Conservation (phyloP, 1,140 invertebrate species). For the Phymorhynchus buccinoides region DNA sequence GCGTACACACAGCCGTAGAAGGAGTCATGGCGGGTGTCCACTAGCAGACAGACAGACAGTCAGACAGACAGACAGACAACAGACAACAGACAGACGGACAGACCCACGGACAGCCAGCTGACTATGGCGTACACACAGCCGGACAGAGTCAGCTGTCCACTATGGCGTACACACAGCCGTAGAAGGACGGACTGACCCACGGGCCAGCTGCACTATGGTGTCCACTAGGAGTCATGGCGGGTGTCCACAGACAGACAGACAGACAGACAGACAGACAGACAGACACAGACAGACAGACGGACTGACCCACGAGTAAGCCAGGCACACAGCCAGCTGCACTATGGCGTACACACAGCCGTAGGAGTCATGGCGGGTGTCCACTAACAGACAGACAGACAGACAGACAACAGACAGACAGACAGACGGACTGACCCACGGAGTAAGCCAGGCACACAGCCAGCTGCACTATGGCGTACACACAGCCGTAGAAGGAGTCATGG, state of each 20-base stretch:
- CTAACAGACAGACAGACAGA: too few species aligned
- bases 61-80: too few species aligned
- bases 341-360: conserved; percentile 97
- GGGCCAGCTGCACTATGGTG: conserved; percentile 80
- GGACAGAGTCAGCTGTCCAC: too few species aligned
- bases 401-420: not conserved
- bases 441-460: conserved; percentile 98
- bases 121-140: conserved; percentile 98
- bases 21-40: too few species aligned
- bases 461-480: conserved; percentile 97
- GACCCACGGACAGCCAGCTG: conserved; percentile 88
- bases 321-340: conserved; percentile 97
- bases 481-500: conserved; percentile 92
- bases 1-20: conserved; percentile 95
- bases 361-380: conserved; percentile 95
- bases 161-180: too few species aligned
- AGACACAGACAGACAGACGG: not conserved
- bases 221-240: too few species aligned
- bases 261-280: conserved; percentile 1
- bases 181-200: not conserved
- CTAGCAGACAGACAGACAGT: too few species aligned
- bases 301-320: conserved; percentile 94
- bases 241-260: not conserved
- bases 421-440: conserved; percentile 83
- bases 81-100: not conserved